phyloP scores from a whole-genome alignment of 2,888 invertebrate species.

The Scaptomyza parva region DNA sequence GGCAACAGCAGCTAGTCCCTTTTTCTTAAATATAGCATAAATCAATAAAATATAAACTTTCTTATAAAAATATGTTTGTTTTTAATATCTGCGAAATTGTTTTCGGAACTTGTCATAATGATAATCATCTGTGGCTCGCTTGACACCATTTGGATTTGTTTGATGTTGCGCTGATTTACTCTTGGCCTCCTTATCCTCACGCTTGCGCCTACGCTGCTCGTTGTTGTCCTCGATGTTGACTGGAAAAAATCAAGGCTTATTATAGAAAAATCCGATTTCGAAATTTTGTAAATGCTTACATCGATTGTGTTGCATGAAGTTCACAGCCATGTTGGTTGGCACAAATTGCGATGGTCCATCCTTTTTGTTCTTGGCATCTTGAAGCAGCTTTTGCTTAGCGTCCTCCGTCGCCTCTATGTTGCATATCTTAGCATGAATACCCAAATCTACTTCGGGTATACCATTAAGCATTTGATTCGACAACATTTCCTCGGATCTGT shows the following conservation, averaged over 20 bases:
- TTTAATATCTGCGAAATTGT: slow-evolving; percentile 94
- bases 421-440: slow-evolving; percentile 99
- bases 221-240: slow-evolving; percentile 93
- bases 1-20: too few species aligned
- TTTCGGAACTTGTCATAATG: slow-evolving; percentile 98
- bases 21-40: background rate
- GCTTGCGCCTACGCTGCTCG: slow-evolving; percentile 85
- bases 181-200: slow-evolving; percentile 79
- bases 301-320: slow-evolving; percentile 98
- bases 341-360: slow-evolving; percentile 98
- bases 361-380: slow-evolving; percentile 95
- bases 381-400: slow-evolving; percentile 95
- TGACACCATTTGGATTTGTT: slow-evolving; percentile 88
- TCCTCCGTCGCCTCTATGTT: slow-evolving; percentile 99
- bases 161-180: slow-evolving; percentile 85
- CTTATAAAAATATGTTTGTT: slow-evolving; percentile 14
- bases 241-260: slow-evolving; percentile 82
- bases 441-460: slow-evolving; percentile 99
- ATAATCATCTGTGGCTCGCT: slow-evolving; percentile 98
- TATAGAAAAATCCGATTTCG: rapidly evolving
- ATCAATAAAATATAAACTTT: slow-evolving; percentile 11
- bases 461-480: slow-evolving; percentile 99
- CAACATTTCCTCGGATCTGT: slow-evolving; percentile 98
- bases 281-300: slow-evolving; percentile 87
- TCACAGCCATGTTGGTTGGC: slow-evolving; percentile 98